Conservation (phyloP, 2,113 vertebrate genomes). For the Turnix velox region DNA sequence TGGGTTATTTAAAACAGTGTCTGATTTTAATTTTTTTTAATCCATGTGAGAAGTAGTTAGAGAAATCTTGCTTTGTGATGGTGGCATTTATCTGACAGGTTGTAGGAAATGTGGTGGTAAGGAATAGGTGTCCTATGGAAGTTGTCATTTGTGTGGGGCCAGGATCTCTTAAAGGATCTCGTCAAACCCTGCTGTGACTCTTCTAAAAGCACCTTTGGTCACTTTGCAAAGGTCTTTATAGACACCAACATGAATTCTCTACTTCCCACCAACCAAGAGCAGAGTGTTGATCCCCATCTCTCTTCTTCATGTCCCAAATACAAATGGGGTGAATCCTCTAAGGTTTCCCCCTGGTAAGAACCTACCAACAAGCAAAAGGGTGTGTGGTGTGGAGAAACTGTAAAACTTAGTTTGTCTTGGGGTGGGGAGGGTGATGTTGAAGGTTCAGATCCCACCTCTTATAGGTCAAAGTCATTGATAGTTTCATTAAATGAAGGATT, state of each 20-base stretch:
- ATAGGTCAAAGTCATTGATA: not conserved
- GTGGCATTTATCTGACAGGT: not conserved
- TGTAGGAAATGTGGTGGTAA: not conserved
- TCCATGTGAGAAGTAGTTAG: not conserved
- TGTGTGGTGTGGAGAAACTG: rapidly evolving
- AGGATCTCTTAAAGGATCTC: not conserved
- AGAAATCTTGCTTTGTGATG: not conserved
- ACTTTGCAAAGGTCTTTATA: not conserved
- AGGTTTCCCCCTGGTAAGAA: not conserved
- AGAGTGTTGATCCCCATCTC: not conserved
- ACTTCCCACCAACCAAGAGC: not conserved
- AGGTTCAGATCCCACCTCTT: not conserved
- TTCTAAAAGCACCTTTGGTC: not conserved
- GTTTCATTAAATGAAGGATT: not conserved
- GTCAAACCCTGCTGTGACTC: not conserved
- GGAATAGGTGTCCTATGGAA: slow-evolving; percentile 20
- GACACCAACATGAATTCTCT: not conserved
- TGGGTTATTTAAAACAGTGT: not conserved
- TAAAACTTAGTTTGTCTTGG: not conserved
- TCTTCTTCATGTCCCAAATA: not conserved
- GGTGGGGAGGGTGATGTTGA: not conserved
- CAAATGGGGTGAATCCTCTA: not conserved
- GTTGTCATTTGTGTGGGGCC: not conserved
- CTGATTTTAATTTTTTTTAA: not conserved
- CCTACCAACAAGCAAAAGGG: not conserved